Evolutionary conservation across 2,888 invertebrate genomes (phyloP).

Genomic region (Geotrupes spiniger): DNA sequence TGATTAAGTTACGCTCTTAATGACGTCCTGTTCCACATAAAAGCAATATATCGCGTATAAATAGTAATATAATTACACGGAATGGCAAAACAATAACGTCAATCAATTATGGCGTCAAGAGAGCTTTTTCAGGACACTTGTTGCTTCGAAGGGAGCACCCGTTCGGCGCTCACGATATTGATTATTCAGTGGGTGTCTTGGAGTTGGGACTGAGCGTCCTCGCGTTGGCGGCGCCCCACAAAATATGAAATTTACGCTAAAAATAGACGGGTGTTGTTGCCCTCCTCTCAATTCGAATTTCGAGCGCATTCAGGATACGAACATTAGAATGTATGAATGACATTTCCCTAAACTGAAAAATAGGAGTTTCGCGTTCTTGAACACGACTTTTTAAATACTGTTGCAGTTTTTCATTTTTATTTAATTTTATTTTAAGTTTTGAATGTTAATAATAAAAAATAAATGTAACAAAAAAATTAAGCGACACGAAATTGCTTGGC

Average conservation of each 20-base stretch:
- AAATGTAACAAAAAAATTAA: too few relatives aligned
- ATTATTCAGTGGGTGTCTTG: conserved; percentile 28
- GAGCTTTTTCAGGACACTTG: conserved; percentile 28
- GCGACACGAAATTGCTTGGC: too few relatives aligned
- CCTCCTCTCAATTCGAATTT: too few relatives aligned
- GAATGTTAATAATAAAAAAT: too few relatives aligned
- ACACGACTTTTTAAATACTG: too few relatives aligned
- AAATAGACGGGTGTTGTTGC: conserved; percentile 18
- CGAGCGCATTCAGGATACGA: too few relatives aligned
- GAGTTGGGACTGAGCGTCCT: conserved; percentile 17
- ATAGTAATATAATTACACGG: conserved; percentile 25
- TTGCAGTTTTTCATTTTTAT: too few relatives aligned
- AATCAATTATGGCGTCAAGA: conserved; percentile 25
- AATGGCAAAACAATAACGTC: conserved; percentile 25
- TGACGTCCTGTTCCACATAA: conserved; percentile 12
- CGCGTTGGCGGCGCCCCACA: conserved; percentile 22
- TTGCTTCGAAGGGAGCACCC: conserved; percentile 28
- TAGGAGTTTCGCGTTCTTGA: too few relatives aligned
- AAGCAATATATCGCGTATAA: conserved; percentile 17
- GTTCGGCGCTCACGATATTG: conserved; percentile 29
- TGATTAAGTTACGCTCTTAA: conserved; percentile 18
- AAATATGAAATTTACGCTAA: conserved; percentile 22
- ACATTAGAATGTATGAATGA: too few relatives aligned
- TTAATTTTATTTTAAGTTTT: too few relatives aligned
- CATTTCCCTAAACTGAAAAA: too few relatives aligned